Evolutionary conservation across 2,113 vertebrate genomes (phyloP).

Genomic region (Hydropotes inermis): DNA sequence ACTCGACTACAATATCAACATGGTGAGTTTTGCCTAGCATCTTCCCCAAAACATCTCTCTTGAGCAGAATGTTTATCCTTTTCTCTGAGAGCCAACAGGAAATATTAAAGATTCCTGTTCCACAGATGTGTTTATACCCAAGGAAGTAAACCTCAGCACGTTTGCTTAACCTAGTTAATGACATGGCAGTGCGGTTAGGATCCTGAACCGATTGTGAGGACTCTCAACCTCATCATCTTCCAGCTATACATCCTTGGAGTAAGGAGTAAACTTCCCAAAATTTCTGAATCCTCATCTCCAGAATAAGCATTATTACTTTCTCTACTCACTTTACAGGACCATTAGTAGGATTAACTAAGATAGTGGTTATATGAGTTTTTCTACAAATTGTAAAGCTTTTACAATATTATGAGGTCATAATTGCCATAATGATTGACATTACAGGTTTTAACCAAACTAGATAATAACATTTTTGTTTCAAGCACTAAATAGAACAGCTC

Average conservation of each 20-base stretch:
- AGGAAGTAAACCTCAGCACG: not conserved
- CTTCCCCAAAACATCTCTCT: not conserved
- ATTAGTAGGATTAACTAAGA: not conserved
- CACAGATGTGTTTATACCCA: not conserved
- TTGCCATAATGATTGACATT: not conserved
- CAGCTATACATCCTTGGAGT: not conserved
- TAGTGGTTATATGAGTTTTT: not conserved
- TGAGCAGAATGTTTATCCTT: not conserved
- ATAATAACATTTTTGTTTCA: not conserved
- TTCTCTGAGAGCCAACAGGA: not conserved
- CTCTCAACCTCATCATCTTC: not conserved
- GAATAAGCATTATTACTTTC: not conserved
- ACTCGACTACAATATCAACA: not conserved
- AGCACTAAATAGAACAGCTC: not conserved
- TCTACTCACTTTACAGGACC: not conserved
- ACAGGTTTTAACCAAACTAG: not conserved
- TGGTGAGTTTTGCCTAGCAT: not conserved
- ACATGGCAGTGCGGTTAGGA: not conserved
- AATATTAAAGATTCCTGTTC: not conserved
- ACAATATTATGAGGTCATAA: not conserved
- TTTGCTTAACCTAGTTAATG: not conserved
- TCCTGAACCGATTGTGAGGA: not conserved
- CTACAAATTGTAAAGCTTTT: not conserved
- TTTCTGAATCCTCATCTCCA: not conserved
- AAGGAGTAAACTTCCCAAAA: not conserved